phyloP scores from a whole-genome alignment of 2,797 vertebrate genomes.

The Bradypodion pumilum region DNA sequence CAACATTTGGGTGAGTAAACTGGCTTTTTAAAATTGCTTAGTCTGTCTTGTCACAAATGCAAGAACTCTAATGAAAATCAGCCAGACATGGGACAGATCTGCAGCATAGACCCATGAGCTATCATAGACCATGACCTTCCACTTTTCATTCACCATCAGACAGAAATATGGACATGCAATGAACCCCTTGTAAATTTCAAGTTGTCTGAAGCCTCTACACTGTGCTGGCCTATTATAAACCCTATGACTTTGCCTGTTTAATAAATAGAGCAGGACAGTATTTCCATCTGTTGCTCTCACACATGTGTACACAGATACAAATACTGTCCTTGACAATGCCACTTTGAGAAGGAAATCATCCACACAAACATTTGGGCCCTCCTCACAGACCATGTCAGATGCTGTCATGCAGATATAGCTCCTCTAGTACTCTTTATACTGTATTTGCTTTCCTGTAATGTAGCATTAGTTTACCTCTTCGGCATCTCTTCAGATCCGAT shows the following conservation, averaged over 20 bases:
- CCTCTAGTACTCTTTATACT: neutral
- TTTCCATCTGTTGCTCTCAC: neutral
- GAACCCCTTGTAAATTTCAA: neutral
- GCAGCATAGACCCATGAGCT: neutral
- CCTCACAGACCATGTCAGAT: neutral
- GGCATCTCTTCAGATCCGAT: neutral
- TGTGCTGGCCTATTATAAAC: neutral
- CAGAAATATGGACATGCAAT: neutral
- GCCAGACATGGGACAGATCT: too few species aligned
- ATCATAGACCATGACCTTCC: neutral
- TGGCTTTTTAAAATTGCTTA: neutral
- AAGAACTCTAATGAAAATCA: neutral
- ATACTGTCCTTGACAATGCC: neutral
- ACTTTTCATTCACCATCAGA: neutral
- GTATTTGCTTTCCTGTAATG: neutral
- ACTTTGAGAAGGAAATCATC: neutral
- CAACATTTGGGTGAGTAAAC: neutral
- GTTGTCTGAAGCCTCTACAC: neutral
- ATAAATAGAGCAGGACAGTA: neutral
- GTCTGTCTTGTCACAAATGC: neutral
- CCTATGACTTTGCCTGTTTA: neutral
- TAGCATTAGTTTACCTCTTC: neutral
- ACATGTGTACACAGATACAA: neutral
- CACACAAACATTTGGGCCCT: neutral
- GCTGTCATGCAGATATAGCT: too few species aligned